Percentiles rank a stretch among this genome's conserved stretches.
Evolutionary conservation across 2,888 invertebrate species (phyloP).

Genomic region (Lasioglossum morio): DNA sequence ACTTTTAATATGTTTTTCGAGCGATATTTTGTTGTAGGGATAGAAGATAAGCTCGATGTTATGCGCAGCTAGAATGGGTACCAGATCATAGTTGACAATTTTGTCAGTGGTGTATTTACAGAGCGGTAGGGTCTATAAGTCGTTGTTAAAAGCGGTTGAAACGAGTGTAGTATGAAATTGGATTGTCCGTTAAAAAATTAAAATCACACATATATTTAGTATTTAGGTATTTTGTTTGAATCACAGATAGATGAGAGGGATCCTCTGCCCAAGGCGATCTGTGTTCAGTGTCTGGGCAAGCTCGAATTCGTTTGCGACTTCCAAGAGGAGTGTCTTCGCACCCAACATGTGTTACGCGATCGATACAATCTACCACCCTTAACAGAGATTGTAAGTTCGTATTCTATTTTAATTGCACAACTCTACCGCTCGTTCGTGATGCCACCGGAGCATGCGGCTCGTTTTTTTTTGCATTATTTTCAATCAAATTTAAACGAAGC

Average conservation of each 20-base stretch:
- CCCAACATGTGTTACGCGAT: slow-evolving; percentile 82
- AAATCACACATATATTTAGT: slow-evolving; percentile 56
- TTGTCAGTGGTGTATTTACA: slow-evolving; percentile 56
- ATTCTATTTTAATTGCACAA: slow-evolving; percentile 67
- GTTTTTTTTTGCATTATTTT: slow-evolving; percentile 29
- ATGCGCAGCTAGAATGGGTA: slow-evolving; percentile 51
- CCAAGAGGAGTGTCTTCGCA: slow-evolving; percentile 84
- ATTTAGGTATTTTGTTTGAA: slow-evolving; percentile 77
- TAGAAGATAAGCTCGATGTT: slow-evolving; percentile 28
- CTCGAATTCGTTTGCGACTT: slow-evolving; percentile 84
- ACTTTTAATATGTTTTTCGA: not conserved
- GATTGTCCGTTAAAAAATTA: slow-evolving; percentile 36
- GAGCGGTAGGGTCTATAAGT: slow-evolving; percentile 72
- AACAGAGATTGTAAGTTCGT: slow-evolving; percentile 81
- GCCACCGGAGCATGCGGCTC: slow-evolving; percentile 44
- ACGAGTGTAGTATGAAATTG: slow-evolving; percentile 23
- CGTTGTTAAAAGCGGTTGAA: not conserved
- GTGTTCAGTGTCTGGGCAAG: slow-evolving; percentile 84
- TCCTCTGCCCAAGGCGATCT: slow-evolving; percentile 84
- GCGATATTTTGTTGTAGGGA: slow-evolving; percentile 1
- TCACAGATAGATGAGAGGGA: slow-evolving; percentile 84
- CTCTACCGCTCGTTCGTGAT: slow-evolving; percentile 72
- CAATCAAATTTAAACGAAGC: slow-evolving; percentile 29
- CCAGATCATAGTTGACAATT: slow-evolving; percentile 41
- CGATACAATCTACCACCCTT: slow-evolving; percentile 82